Conservation (phyloP, 1,140 invertebrate genomes). For the Sweltsa coloradensis region DNA sequence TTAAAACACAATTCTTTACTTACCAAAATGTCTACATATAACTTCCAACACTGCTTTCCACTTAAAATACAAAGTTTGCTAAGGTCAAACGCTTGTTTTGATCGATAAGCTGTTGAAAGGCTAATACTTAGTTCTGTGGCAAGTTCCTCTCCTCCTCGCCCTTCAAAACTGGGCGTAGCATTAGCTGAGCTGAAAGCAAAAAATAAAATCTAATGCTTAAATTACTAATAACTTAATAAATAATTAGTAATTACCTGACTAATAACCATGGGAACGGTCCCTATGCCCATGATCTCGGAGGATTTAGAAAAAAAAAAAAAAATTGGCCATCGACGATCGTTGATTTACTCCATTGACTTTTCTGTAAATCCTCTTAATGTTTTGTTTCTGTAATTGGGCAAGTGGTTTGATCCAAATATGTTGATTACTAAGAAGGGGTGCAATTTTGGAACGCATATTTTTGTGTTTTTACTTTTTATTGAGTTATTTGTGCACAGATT, state of each 20-base stretch:
- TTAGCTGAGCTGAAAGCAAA: slow-evolving; percentile 67
- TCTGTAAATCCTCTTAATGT: too few species aligned
- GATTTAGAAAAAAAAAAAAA: slow-evolving; percentile 13
- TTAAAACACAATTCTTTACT: slow-evolving; percentile 25
- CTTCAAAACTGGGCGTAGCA: slow-evolving; percentile 92
- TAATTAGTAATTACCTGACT: too few species aligned
- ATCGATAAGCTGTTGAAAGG: slow-evolving; percentile 65
- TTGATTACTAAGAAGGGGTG: too few species aligned
- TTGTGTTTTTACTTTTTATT: too few species aligned
- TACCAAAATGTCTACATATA: slow-evolving; percentile 88
- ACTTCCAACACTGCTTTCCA: slow-evolving; percentile 81
- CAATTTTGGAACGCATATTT: too few species aligned
- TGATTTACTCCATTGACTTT: neutral
- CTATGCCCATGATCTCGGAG: too few species aligned
- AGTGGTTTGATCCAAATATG: too few species aligned
- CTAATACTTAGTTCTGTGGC: slow-evolving; percentile 70
- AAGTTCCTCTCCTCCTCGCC: slow-evolving; percentile 81
- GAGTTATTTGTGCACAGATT: too few species aligned
- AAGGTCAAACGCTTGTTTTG: slow-evolving; percentile 62
- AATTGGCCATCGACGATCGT: neutral
- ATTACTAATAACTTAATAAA: too few species aligned
- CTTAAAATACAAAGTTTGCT: slow-evolving; percentile 69
- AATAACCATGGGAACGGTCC: too few species aligned
- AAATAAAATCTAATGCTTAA: slow-evolving; percentile 9
- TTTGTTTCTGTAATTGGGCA: too few species aligned